Evolutionary conservation across 2,888 invertebrate species (phyloP).

Genomic region (Pseudococcus viburni): DNA sequence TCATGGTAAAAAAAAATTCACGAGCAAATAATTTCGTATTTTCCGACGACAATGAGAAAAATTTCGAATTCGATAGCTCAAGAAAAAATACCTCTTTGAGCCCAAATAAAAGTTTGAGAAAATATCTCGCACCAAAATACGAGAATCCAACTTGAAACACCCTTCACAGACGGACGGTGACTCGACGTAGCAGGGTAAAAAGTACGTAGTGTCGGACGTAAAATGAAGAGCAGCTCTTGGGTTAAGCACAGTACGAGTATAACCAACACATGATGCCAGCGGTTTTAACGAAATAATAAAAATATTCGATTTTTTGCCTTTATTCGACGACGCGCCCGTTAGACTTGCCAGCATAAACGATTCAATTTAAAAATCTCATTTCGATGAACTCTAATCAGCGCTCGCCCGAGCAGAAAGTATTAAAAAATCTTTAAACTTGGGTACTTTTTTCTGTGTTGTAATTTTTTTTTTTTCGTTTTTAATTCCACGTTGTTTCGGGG

Average conservation of each 20-base stretch:
- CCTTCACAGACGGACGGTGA: too few relatives aligned
- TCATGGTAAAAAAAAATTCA: too few relatives aligned
- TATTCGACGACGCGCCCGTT: not conserved
- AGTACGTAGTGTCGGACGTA: not conserved
- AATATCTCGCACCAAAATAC: too few relatives aligned
- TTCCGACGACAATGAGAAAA: too few relatives aligned
- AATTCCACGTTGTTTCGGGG: conserved; percentile 23
- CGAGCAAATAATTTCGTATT: too few relatives aligned
- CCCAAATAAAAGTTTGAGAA: too few relatives aligned
- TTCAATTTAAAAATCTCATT: conserved; percentile 47
- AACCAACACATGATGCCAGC: conserved; percentile 6
- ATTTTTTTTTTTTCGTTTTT: conserved; percentile 6
- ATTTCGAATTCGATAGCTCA: too few relatives aligned
- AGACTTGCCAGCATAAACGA: not conserved
- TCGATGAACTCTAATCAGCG: conserved; percentile 39
- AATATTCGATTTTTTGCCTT: conserved; percentile 24
- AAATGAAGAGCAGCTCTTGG: not conserved
- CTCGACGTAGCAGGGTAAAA: too few relatives aligned
- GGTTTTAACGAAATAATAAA: conserved; percentile 39
- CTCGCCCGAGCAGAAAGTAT: conserved; percentile 11
- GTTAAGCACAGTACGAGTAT: not conserved
- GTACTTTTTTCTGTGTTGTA: not conserved
- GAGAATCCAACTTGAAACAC: too few relatives aligned
- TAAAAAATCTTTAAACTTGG: not conserved
- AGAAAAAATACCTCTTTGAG: too few relatives aligned